phyloP scores from a whole-genome alignment of 2,888 invertebrate genomes.

The Melanostoma mellinum region DNA sequence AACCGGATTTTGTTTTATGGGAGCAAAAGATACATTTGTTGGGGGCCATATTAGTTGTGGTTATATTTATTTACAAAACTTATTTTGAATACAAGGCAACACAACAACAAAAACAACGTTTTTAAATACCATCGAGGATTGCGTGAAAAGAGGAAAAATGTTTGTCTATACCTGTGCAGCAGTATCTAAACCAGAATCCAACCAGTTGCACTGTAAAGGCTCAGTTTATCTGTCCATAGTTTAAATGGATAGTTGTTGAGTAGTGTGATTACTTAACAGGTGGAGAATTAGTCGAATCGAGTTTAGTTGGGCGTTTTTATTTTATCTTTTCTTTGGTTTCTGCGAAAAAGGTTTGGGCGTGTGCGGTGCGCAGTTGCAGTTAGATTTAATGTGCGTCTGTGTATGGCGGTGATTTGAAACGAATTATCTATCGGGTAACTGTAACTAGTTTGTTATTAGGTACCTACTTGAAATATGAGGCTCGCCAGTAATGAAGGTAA shows the following conservation, averaged over 20 bases:
- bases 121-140: conserved; percentile 55
- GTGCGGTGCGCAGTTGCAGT: conserved; percentile 24
- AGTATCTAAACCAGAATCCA: conserved; percentile 25
- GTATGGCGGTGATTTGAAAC: conserved; percentile 61
- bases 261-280: conserved; percentile 65
- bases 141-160: conserved; percentile 41
- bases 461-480: conserved; percentile 15
- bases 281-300: conserved; percentile 59
- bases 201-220: conserved; percentile 44
- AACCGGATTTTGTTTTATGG: conserved; percentile 70
- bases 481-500: conserved; percentile 40
- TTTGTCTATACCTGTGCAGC: not conserved
- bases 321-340: not conserved
- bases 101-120: conserved; percentile 30
- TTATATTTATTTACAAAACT: conserved; percentile 18
- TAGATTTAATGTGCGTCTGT: conserved; percentile 11
- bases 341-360: conserved; percentile 55
- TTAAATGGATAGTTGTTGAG: conserved; percentile 57
- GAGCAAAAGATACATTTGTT: conserved; percentile 45
- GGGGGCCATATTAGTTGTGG: conserved; percentile 9
- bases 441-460: conserved; percentile 42
- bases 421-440: conserved; percentile 44
- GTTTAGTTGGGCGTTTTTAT: conserved; percentile 39
- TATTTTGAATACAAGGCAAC: conserved; percentile 27
- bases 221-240: conserved; percentile 29